Evolutionary conservation across 2,888 invertebrate species (phyloP).

Genomic region (Acrobasis repandana): DNA sequence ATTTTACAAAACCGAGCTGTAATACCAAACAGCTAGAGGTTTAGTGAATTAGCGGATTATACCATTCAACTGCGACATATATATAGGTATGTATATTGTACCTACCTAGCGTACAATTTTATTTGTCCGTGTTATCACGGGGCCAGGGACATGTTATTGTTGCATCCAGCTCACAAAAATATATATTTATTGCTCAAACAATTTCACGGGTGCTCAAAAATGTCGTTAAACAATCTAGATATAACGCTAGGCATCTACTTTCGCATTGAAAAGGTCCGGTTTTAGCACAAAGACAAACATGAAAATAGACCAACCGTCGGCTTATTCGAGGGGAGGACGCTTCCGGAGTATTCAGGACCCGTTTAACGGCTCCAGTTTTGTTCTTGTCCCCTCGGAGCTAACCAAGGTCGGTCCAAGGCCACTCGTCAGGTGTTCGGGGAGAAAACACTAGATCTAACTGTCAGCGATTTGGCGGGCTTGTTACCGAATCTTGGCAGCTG

Average conservation of each 20-base stretch:
- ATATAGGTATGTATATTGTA: too few relatives aligned
- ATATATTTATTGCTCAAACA: neutral
- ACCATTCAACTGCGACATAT: too few relatives aligned
- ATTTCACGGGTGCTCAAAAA: conserved; percentile 4
- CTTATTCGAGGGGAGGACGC: conserved; percentile 39
- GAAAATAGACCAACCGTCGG: conserved; percentile 40
- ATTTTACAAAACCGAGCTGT: too few relatives aligned
- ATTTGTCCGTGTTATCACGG: too few relatives aligned
- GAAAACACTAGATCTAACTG: conserved; percentile 21
- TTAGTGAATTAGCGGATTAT: too few relatives aligned
- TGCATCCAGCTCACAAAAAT: neutral
- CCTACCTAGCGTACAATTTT: too few relatives aligned
- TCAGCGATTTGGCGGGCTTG: neutral
- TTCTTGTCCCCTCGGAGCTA: conserved; percentile 34
- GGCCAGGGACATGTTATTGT: too few relatives aligned
- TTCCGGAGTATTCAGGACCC: conserved; percentile 50
- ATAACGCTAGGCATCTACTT: conserved; percentile 17
- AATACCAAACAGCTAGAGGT: too few relatives aligned
- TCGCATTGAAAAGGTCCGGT: neutral
- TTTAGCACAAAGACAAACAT: conserved; percentile 31
- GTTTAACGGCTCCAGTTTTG: conserved; percentile 44
- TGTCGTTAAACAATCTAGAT: conserved; percentile 23
- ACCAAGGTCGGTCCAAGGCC: conserved; percentile 40
- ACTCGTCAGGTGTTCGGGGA: conserved; percentile 25
- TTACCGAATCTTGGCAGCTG: conserved; percentile 16